Evolutionary conservation across 2,888 invertebrate genomes (phyloP), one percentile per base, ranked within the genome.

Genomic region (Disparrhopalites patrizii): DNA sequence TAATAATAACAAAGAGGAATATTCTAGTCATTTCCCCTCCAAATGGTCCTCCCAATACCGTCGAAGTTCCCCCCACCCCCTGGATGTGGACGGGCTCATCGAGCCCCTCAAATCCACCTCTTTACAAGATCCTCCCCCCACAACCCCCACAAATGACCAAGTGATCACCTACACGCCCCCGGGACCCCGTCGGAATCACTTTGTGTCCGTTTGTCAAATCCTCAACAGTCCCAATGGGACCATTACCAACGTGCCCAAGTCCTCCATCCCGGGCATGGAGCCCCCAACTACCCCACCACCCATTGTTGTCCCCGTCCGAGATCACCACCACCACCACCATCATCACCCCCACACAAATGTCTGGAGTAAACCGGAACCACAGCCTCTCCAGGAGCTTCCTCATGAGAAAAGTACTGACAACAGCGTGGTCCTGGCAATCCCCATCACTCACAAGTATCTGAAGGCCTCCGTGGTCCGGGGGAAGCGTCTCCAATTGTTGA

Each of bases 151-250:
- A 2, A 28, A 55, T 2, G 30, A 55, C n/a, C n/a, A n/a, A n/a
- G n/a, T n/a, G n/a, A n/a, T n/a, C n/a, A n/a, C n/a, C n/a, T n/a
- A n/a, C n/a, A 18, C 20, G 3, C 47, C 47, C 8, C 36, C 36
- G 36, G 15, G 36, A 3, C 33, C 15, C 18, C 56, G 5, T n/a
- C 56, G 56, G 18, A 60, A 47, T 63, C 54, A 63, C 23, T 63
- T 47, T 31, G 31, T 63, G 8, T 63, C 63, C 38, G 43, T 63
- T 31, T 63, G 63, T 56, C 63, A 63, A 7, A 63, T 63, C 33
- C 63, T 27, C 7, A 54, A 55, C 33, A 63, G 63, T 47, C 63
- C 63, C n/a, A n/a, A 15, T 18, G 55, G 43, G 2, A 63, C 63
- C 18, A 55, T 55, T 43, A 43, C 43, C n/a, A 43, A 47, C 25